Evolutionary conservation across 2,888 invertebrate species (phyloP).

Genomic region (Zaprionus bogoriensis): DNA sequence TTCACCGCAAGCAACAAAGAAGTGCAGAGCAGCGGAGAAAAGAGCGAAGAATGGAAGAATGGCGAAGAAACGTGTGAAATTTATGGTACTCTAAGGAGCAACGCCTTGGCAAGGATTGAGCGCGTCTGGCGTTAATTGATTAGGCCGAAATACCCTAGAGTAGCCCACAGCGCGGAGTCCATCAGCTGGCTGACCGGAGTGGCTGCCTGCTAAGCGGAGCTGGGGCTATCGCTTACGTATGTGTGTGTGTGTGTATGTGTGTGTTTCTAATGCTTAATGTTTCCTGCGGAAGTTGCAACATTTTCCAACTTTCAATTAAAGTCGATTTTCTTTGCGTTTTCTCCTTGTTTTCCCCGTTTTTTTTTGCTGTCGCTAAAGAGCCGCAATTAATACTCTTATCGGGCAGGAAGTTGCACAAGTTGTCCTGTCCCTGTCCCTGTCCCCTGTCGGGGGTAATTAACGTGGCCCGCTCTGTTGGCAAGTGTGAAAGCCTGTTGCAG

Average conservation of each 20-base stretch:
- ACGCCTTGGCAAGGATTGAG: slow-evolving; percentile 37
- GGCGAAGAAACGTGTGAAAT: slow-evolving; percentile 61
- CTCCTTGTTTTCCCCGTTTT: slow-evolving; percentile 29
- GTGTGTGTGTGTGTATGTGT: no score
- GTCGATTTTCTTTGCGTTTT: slow-evolving; percentile 5
- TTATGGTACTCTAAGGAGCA: slow-evolving; percentile 28
- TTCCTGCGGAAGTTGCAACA: slow-evolving; percentile 66
- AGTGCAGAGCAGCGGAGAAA: background rate
- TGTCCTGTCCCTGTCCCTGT: slow-evolving; percentile 7
- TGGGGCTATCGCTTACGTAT: no score
- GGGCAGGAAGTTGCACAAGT: slow-evolving; percentile 60
- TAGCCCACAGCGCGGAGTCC: no score
- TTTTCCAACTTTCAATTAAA: slow-evolving; percentile 72
- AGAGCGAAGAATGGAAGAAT: background rate
- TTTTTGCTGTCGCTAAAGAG: slow-evolving; percentile 62
- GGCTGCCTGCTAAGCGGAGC: no score
- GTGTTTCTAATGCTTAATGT: slow-evolving; percentile 66
- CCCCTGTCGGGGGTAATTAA: slow-evolving; percentile 48
- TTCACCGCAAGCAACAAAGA: slow-evolving; percentile 56
- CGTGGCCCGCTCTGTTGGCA: slow-evolving; percentile 43
- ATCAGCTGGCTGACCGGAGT: no score
- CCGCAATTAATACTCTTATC: slow-evolving; percentile 58
- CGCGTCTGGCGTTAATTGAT: no score
- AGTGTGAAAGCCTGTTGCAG: slow-evolving; percentile 68
- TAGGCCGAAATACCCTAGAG: no score